Conservation (phyloP, 2,113 vertebrate genomes). For the Melanerpes aurifrons region DNA sequence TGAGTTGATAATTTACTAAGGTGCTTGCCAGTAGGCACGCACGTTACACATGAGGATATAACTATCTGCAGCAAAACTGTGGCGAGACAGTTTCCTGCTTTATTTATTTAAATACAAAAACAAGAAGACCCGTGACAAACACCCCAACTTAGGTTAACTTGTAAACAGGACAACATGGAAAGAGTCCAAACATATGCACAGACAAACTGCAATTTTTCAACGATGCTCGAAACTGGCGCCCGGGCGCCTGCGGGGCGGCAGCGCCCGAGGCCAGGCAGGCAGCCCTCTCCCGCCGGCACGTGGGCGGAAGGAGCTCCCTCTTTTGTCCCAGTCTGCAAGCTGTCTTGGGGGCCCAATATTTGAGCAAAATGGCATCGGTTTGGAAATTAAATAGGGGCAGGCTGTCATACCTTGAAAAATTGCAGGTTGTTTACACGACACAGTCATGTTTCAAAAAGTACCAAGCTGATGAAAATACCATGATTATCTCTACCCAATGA, state of each 20-base stretch:
- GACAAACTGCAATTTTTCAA: conserved; percentile 88
- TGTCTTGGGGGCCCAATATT: conserved; percentile 58
- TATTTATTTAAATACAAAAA: conserved; percentile 90
- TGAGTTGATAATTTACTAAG: conserved; percentile 84
- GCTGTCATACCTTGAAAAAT: conserved; percentile 81
- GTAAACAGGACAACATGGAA: conserved; percentile 94
- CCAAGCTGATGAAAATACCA: conserved; percentile 88
- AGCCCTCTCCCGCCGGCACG: neutral
- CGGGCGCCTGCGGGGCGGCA: conserved; percentile 56
- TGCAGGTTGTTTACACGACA: conserved; percentile 89
- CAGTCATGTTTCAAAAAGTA: conserved; percentile 86
- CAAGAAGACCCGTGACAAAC: conserved; percentile 90
- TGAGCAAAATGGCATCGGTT: conserved; percentile 24
- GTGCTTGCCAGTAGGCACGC: conserved; percentile 76
- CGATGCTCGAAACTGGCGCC: conserved; percentile 33
- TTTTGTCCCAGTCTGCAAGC: conserved; percentile 49
- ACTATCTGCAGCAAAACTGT: conserved; percentile 77
- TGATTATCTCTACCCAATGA: conserved; percentile 87
- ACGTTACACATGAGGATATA: conserved; percentile 82
- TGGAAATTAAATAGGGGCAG: conserved; percentile 1
- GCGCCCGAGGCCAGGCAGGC: neutral
- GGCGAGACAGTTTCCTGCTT: conserved; percentile 73
- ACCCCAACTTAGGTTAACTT: conserved; percentile 90
- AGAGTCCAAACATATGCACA: conserved; percentile 84
- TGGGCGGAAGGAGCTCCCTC: neutral